Evolutionary conservation across 2,113 vertebrate species (phyloP).

Genomic region (Mastomys coucha): DNA sequence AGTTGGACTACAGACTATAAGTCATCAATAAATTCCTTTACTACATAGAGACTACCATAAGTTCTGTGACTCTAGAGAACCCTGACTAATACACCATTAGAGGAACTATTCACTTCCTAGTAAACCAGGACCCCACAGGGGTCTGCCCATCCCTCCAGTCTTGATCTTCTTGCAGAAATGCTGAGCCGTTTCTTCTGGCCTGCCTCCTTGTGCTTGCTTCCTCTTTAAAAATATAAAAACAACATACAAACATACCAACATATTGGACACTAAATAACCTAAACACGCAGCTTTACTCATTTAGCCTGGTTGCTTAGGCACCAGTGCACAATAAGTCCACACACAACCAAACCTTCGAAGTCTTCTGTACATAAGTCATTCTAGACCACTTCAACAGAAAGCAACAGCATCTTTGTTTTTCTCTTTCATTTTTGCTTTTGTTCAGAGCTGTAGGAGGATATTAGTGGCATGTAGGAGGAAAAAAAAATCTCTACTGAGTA

Average conservation of each 20-base stretch:
- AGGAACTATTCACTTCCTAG: background rate
- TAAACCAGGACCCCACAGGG: background rate
- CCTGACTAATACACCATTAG: too few species aligned
- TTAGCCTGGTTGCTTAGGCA: background rate
- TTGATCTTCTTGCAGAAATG: conserved; percentile 22
- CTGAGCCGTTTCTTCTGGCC: background rate
- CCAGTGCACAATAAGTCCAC: background rate
- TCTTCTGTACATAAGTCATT: conserved; percentile 53
- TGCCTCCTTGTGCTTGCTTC: background rate
- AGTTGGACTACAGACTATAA: too few species aligned
- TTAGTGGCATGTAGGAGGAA: conserved; percentile 83
- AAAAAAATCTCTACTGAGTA: conserved; percentile 85
- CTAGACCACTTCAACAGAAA: conserved; percentile 70
- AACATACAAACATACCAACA: conserved; percentile 27
- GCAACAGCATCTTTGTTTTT: conserved; percentile 49
- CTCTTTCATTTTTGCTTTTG: conserved; percentile 28
- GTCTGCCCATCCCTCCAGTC: background rate
- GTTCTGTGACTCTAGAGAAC: too few species aligned
- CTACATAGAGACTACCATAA: too few species aligned
- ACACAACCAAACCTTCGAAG: conserved; percentile 60
- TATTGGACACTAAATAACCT: conserved; percentile 37
- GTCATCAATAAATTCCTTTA: too few species aligned
- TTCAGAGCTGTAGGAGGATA: conserved; percentile 80
- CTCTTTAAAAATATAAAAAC: conserved; percentile 36
- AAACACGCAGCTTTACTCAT: background rate